Conservation (phyloP, 2,888 invertebrate genomes). For the Athalia rosae region DNA sequence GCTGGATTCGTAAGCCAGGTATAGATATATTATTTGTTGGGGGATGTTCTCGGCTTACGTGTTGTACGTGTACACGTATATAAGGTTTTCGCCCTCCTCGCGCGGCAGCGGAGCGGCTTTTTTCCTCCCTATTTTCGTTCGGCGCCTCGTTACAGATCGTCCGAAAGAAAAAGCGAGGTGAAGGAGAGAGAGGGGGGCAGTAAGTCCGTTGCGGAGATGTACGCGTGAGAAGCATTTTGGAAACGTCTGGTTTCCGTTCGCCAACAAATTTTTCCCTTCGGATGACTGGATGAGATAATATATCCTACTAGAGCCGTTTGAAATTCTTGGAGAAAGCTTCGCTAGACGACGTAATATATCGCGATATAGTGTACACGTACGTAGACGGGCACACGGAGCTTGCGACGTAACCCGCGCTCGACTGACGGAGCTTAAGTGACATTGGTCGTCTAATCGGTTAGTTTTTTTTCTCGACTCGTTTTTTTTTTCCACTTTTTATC, state of each 20-base stretch:
- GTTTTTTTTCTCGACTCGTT: not conserved
- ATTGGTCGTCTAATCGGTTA: slow-evolving; percentile 25
- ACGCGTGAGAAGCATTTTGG: slow-evolving; percentile 49
- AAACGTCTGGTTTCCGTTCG: slow-evolving; percentile 44
- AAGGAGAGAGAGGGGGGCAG: no score
- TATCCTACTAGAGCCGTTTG: slow-evolving; percentile 32
- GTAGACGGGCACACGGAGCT: no score
- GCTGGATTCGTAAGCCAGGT: no score
- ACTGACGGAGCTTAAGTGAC: slow-evolving; percentile 42
- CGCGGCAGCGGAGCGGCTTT: no score
- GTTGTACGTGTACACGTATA: no score
- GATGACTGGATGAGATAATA: slow-evolving; percentile 42
- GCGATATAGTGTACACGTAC: not conserved
- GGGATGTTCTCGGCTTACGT: no score
- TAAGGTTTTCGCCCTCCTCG: no score
- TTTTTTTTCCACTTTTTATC: not conserved
- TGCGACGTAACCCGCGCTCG: slow-evolving; percentile 12
- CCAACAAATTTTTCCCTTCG: no score
- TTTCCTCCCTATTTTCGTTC: not conserved
- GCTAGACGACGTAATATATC: slow-evolving; percentile 2
- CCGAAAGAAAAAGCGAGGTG: not conserved
- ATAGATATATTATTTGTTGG: not conserved
- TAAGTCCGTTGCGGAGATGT: no score
- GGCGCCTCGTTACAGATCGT: slow-evolving; percentile 40
- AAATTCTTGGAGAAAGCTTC: slow-evolving; percentile 23